These are phyloP conservation scores for Escarpia spicata DNA, from an alignment of 2,888 invertebrate genomes.

Conservation along the genomic window DNA sequence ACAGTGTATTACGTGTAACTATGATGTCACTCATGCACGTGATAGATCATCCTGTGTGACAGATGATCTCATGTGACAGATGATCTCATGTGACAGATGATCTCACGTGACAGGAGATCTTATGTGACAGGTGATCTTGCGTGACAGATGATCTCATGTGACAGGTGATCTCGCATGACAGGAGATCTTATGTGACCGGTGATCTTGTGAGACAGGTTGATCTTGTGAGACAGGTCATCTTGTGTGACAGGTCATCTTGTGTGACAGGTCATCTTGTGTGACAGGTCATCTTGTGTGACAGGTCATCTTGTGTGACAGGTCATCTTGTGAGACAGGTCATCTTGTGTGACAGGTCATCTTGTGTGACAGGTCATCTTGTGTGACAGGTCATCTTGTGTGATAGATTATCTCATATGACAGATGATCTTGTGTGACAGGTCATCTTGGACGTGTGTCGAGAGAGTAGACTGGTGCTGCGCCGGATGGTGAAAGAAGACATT, in stretches of 20 bases:
- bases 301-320: not conserved
- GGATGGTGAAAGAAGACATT: conserved; percentile 49
- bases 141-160: not conserved
- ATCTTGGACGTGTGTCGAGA: conserved; percentile 51
- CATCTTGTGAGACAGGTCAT: not conserved
- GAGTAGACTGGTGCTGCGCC: conserved; percentile 46
- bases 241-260: not conserved
- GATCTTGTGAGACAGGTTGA: not conserved
- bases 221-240: not conserved
- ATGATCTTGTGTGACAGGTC: conserved; percentile 43
- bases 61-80: too few species aligned
- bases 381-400: not conserved
- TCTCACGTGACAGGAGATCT: not conserved
- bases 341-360: not conserved
- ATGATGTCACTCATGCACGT: too few species aligned
- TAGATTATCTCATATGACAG: conserved; percentile 59
- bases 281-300: not conserved
- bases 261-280: not conserved
- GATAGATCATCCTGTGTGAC: too few species aligned
- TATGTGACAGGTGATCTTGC: not conserved
- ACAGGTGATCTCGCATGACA: not conserved
- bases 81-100: too few species aligned
- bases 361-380: not conserved
- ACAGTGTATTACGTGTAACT: too few species aligned
- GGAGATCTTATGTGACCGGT: not conserved